Evolutionary conservation across 2,113 vertebrate genomes (phyloP).

Genomic region (Neodon shergylaensis): DNA sequence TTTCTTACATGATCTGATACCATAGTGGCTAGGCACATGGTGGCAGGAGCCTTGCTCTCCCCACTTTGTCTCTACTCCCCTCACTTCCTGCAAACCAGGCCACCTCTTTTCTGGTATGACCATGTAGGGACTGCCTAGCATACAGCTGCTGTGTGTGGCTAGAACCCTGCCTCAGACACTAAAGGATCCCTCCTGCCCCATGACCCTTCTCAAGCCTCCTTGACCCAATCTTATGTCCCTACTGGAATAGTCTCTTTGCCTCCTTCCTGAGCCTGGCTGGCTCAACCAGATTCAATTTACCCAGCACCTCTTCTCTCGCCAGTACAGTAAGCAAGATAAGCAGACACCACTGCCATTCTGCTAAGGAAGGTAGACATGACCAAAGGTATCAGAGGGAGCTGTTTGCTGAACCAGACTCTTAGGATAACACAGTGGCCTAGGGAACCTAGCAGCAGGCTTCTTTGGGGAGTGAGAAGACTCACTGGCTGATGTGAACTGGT

Average conservation of each 20-base stretch:
- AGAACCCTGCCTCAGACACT: not conserved
- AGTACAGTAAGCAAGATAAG: not conserved
- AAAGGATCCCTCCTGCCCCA: rapidly evolving
- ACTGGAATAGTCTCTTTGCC: not conserved
- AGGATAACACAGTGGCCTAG: not conserved
- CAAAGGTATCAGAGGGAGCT: rapidly evolving
- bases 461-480: not conserved
- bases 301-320: not conserved
- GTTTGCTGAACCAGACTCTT: not conserved
- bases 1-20: not conserved
- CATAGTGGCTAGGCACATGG: not conserved
- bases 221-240: not conserved
- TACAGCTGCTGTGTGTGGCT: not conserved
- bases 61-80: not conserved
- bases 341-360: not conserved
- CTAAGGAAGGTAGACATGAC: not conserved
- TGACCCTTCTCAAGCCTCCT: not conserved
- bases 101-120: not conserved
- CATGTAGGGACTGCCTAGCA: not conserved
- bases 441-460: not conserved
- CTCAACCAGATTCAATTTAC: not conserved
- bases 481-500: rapidly evolving
- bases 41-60: not conserved
- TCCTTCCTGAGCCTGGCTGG: not conserved
- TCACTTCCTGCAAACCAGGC: not conserved